These are phyloP conservation scores for Heteronetta atricapilla DNA, from an alignment of 2,113 vertebrate genomes.

Conservation along the genomic window DNA sequence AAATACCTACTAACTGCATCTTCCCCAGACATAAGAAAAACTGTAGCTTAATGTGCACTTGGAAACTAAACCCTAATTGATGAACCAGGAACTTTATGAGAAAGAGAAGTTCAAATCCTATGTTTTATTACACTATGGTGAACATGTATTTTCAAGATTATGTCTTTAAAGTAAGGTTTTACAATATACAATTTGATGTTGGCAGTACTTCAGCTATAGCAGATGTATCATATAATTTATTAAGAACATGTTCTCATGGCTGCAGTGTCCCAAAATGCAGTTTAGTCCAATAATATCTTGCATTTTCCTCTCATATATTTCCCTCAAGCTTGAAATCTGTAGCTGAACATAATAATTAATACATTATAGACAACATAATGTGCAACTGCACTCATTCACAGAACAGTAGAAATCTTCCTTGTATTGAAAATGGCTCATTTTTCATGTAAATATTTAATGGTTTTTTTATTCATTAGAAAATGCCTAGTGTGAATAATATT, in stretches of 20 bases:
- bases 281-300: not conserved
- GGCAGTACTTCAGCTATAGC: constrained; percentile 4
- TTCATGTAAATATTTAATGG: constrained; percentile 21
- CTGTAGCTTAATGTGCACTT: not conserved
- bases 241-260: not conserved
- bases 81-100: not conserved
- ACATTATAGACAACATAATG: not conserved
- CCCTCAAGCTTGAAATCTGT: constrained; percentile 16
- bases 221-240: constrained; percentile 42
- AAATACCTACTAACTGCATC: not conserved
- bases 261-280: not conserved
- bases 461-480: not conserved
- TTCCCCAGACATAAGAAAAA: rapidly evolving
- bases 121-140: not conserved
- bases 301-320: not conserved
- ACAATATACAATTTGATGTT: not conserved
- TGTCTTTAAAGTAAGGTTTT: not conserved
- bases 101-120: not conserved
- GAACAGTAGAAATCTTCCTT: not conserved
- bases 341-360: constrained; percentile 29
- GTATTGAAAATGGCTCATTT: not conserved
- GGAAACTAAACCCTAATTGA: not conserved
- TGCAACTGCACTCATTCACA: not conserved
- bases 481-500: not conserved
- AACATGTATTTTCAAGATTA: not conserved